Percentiles rank a stretch among this genome's conserved stretches.
These are phyloP conservation scores for Drosophila fuyamai DNA, from an alignment of 1,140 invertebrate species.

Conservation along the genomic window DNA sequence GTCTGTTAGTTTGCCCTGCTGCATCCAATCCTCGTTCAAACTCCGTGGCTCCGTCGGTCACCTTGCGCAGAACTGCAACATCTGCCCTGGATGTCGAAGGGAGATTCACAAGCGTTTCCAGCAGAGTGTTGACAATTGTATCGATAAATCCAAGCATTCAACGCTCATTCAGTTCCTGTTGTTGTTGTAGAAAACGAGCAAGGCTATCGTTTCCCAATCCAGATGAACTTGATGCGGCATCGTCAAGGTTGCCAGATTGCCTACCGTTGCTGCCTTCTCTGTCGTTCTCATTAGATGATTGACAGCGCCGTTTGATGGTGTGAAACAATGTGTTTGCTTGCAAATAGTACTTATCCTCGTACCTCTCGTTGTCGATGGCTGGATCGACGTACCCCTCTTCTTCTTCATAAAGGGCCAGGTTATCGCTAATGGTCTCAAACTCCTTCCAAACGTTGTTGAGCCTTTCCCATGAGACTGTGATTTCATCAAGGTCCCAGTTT, in stretches of 20 bases:
- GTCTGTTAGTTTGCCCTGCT: too few species aligned
- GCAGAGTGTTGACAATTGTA: too few species aligned
- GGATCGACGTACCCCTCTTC: neutral
- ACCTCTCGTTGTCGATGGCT: neutral
- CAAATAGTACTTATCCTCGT: constrained; percentile 2
- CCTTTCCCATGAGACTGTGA: neutral
- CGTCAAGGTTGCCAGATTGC: too few species aligned
- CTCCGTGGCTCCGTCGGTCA: too few species aligned
- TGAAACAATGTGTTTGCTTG: neutral
- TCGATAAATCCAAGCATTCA: too few species aligned
- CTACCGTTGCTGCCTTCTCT: too few species aligned
- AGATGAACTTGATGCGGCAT: neutral
- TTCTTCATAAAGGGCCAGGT: neutral
- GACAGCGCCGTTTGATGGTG: neutral
- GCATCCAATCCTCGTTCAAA: too few species aligned
- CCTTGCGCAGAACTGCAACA: neutral
- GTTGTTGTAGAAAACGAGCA: neutral
- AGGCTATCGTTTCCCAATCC: neutral
- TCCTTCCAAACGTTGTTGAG: neutral
- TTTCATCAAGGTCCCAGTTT: neutral
- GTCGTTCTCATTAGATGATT: too few species aligned
- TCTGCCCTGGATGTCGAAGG: neutral
- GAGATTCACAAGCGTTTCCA: too few species aligned
- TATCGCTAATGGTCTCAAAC: neutral
- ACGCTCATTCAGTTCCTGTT: neutral